Base-by-base conservation (phyloP, 2,888 invertebrate genomes). In the Cephus nigrinus region DNA sequence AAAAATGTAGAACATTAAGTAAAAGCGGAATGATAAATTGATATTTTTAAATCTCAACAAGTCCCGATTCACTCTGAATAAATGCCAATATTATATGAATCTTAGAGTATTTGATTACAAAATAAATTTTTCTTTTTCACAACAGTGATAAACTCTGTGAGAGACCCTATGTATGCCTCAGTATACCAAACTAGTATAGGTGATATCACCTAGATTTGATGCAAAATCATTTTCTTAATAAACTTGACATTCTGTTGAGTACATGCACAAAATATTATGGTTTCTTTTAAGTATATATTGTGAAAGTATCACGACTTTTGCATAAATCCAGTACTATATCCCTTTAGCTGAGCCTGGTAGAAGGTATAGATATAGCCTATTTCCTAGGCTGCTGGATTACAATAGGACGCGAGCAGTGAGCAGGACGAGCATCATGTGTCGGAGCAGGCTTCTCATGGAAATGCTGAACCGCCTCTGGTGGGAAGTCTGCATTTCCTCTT, bases 331-430 rank as follows among this genome's bases (percentile, higher is more conserved):
- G 55, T 55, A 23, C 9, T 55, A 23, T 23, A 55, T 55, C 55
- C 55, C 55, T 23, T 23, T 55, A 55, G 9, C 55, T 23, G 55
- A 55, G 23, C 23, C 23, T 55, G 55, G 55, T 55, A 55, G 55
- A 55, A 23, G 23, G 9, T 55, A 73, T 1, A 15, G 33, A 34
- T 35, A 23, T 31, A 35, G 82, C 93, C 93, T 94, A 97, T 93
- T 98, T 98, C 90, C 97, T 94, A 79, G 98, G 98, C 86, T 98
- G 98, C 88, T 98, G 97, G 88, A 98, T 98, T 83, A 96, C 93
- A 73, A 93, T 93, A 79, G 94, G 94, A 31, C 95, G 94, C 86
- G 95, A 95, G 81, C 92, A 91, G 79, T 94, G 93, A 84, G 95
- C 93, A 76, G 93, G 86, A 89, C 88, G 93, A 78, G 90, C 89